Conservation (phyloP, 2,888 invertebrate genomes). For the Laspeyria flexula region DNA sequence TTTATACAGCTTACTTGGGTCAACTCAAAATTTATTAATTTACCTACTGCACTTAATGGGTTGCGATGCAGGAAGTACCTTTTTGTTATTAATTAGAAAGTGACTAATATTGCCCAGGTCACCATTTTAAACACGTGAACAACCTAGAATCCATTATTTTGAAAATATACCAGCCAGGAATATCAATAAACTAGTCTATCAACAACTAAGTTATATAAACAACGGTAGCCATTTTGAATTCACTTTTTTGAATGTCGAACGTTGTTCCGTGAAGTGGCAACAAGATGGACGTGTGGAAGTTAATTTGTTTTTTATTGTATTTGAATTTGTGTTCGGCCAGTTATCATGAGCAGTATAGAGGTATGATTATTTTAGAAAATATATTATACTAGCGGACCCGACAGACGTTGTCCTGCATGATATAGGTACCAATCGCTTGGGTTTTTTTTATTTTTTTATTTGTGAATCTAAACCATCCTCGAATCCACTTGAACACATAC, state of each 20-base stretch:
- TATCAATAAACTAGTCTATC: constrained; percentile 33
- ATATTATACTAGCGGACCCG: too few relatives aligned
- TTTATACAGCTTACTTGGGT: too few relatives aligned
- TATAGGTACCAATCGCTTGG: too few relatives aligned
- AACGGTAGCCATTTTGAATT: constrained; percentile 14
- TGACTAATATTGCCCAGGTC: too few relatives aligned
- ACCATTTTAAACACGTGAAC: not conserved
- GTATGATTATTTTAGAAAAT: constrained; percentile 46
- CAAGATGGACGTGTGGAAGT: constrained; percentile 12
- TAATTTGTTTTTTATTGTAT: constrained; percentile 32
- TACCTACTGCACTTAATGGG: too few relatives aligned
- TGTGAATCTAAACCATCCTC: too few relatives aligned
- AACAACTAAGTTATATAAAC: constrained; percentile 4
- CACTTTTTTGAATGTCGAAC: constrained; percentile 5
- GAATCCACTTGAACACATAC: too few relatives aligned
- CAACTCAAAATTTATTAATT: too few relatives aligned
- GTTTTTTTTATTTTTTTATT: too few relatives aligned
- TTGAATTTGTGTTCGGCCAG: constrained; percentile 55
- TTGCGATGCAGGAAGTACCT: not conserved
- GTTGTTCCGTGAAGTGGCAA: not conserved
- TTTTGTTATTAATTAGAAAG: not conserved
- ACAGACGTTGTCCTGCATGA: too few relatives aligned
- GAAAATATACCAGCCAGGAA: constrained; percentile 23
- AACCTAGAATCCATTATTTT: constrained; percentile 28
- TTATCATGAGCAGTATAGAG: constrained; percentile 75